phyloP scores from a whole-genome alignment of 2,888 invertebrate species.

The Mesorhabditis spiculigera region DNA sequence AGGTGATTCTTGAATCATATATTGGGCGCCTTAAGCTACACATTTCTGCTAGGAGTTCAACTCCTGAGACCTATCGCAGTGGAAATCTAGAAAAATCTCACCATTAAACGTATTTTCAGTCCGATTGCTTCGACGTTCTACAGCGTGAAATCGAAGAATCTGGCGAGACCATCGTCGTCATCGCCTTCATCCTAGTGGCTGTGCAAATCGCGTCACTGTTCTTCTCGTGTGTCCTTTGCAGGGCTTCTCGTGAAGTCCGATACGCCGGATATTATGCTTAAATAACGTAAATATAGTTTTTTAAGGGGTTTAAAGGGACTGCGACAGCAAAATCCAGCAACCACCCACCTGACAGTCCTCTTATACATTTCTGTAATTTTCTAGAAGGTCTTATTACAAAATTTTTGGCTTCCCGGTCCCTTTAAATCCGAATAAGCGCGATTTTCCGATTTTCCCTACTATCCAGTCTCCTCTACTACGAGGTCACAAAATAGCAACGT shows the following conservation, averaged over 20 bases:
- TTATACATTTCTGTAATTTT: background rate
- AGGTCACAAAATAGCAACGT: too few relatives aligned
- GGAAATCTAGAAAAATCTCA: background rate
- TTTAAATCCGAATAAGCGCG: too few relatives aligned
- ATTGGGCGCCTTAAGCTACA: too few relatives aligned
- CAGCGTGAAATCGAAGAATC: constrained; percentile 34
- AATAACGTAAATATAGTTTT: background rate
- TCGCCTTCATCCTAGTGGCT: constrained; percentile 30
- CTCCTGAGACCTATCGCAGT: constrained; percentile 1
- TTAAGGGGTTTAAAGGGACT: background rate
- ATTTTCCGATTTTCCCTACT: too few relatives aligned
- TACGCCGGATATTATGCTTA: constrained; percentile 39
- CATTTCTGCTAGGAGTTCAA: constrained; percentile 32
- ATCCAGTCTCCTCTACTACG: too few relatives aligned
- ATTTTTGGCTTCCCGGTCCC: too few relatives aligned
- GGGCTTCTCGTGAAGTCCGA: constrained; percentile 44
- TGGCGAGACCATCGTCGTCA: constrained; percentile 36
- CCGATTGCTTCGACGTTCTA: constrained; percentile 48
- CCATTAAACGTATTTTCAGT: constrained; percentile 25
- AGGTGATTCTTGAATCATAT: constrained; percentile 7
- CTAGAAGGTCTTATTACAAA: too few relatives aligned
- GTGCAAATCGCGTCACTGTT: constrained; percentile 45
- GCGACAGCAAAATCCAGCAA: background rate
- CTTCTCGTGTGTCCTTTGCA: constrained; percentile 51
- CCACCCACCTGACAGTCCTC: background rate